Percentiles rank a stretch among this genome's conserved stretches.
Conservation (phyloP, 2,797 vertebrate species). For the Sphenopsis melanotis region DNA sequence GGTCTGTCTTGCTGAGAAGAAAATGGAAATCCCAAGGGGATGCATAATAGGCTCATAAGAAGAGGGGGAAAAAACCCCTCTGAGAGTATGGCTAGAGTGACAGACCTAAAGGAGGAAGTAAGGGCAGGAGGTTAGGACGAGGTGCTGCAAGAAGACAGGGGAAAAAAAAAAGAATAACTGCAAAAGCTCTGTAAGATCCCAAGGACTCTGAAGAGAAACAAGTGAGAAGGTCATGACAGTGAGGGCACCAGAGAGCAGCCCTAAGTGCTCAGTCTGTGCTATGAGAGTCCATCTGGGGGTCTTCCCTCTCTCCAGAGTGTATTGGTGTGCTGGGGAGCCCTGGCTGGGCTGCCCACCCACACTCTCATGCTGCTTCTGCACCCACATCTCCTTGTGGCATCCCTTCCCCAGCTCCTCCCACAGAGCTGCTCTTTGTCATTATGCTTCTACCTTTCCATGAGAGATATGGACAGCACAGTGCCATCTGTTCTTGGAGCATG, state of each 20-base stretch:
- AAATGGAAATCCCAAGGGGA: neutral
- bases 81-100: neutral
- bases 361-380: neutral
- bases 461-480: neutral
- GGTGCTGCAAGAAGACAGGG: neutral
- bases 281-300: neutral
- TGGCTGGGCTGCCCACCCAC: neutral
- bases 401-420: neutral
- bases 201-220: neutral
- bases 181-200: neutral
- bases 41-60: neutral
- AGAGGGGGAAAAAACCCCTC: neutral
- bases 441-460: neutral
- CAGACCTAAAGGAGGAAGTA: neutral
- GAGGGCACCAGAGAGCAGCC: neutral
- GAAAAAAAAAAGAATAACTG: neutral
- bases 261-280: neutral
- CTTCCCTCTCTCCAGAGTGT: too few relatives aligned
- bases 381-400: fast-evolving
- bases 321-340: fast-evolving
- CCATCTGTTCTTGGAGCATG: neutral
- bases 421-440: neutral
- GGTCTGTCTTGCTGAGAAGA: neutral
- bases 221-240: neutral
- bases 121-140: fast-evolving